A percentile compares a stretch with the other conserved stretches of the same genome.
These are phyloP conservation scores for Empis livida DNA, from an alignment of 2,888 invertebrate species.

Conservation along the genomic window DNA sequence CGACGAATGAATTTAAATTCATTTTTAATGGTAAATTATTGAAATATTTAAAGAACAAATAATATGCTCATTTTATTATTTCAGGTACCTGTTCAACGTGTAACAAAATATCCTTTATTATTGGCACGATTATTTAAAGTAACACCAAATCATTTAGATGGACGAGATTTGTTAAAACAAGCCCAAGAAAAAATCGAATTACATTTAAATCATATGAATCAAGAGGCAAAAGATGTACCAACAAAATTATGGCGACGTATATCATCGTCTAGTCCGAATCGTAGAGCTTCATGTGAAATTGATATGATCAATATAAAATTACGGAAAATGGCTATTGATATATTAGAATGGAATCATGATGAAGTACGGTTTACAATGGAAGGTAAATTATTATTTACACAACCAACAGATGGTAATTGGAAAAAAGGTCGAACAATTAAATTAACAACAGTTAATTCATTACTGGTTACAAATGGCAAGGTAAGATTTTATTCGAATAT, in stretches of 20 bases:
- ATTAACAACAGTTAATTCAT: constrained; percentile 74
- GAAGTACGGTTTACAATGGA: constrained; percentile 85
- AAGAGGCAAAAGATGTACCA: constrained; percentile 81
- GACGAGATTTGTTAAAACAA: constrained; percentile 68
- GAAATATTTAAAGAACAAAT: constrained; percentile 4
- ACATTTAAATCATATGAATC: constrained; percentile 87
- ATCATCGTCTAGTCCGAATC: constrained; percentile 53
- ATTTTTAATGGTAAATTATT: constrained; percentile 77
- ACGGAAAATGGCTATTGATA: constrained; percentile 86
- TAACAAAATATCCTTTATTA: constrained; percentile 90
- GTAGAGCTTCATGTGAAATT: constrained; percentile 66
- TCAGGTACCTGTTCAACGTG: constrained; percentile 87
- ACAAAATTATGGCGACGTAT: constrained; percentile 84
- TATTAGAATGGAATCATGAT: constrained; percentile 88
- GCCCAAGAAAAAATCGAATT: constrained; percentile 88
- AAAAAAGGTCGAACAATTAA: constrained; percentile 79
- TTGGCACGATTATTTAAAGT: constrained; percentile 82
- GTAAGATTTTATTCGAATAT: constrained; percentile 35
- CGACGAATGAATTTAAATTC: constrained; percentile 93
- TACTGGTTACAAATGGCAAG: constrained; percentile 86
- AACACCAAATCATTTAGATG: constrained; percentile 72
- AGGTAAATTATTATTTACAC: constrained; percentile 75
- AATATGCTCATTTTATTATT: not conserved
- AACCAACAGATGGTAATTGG: constrained; percentile 86
- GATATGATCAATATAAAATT: constrained; percentile 83